Evolutionary conservation across 2,888 invertebrate genomes (phyloP), one percentile per base, ranked within the genome.

Genomic region (Mythimna impura): DNA sequence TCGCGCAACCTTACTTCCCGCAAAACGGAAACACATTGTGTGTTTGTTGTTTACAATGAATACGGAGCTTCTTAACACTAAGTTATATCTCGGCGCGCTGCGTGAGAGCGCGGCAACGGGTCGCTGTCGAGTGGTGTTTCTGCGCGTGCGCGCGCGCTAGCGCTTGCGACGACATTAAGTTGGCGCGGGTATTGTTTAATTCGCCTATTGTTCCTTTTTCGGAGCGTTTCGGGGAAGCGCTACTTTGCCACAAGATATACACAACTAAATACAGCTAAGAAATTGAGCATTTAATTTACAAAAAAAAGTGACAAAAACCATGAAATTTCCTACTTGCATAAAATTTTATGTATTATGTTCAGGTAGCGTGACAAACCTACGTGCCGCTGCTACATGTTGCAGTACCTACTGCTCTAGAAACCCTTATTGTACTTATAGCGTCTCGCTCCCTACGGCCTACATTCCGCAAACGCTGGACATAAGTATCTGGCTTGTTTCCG

Each of bases 141-240:
- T 54, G 62, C 20, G 40, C 34, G 40, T 6, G 25, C 17, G 3
- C 0, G 34, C 54, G 10, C 17, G 22, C 30, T 30, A 55, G 22
- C 30, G n/a, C 50, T n/a, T 66, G 65, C 52, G 64, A 67, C 71
- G 52, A 73, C 62, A 62, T 20, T 30, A 30, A 30, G 25, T 50
- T 36, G 66, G 66, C 30, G 71, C 71, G 57, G 65, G 63, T 69
- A 81, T 85, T 83, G 79, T 83, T 78, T 54, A 55, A 34, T 66
- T 72, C 63, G 25, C 3, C 67, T 62, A 84, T 84, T 84, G 85
- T 85, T 79, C 73, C 74, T 17, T 61, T 76, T 81, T 81, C 34
- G 79, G 63, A 69, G 47, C 50, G 58, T 50, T 34, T 60, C 30
- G 63, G 40, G 60, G 69, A 57, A 66, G 30, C 54, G 36, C 30